Conservation (phyloP, 92 coral and sea anemone species). For the Muricea muricata region DNA sequence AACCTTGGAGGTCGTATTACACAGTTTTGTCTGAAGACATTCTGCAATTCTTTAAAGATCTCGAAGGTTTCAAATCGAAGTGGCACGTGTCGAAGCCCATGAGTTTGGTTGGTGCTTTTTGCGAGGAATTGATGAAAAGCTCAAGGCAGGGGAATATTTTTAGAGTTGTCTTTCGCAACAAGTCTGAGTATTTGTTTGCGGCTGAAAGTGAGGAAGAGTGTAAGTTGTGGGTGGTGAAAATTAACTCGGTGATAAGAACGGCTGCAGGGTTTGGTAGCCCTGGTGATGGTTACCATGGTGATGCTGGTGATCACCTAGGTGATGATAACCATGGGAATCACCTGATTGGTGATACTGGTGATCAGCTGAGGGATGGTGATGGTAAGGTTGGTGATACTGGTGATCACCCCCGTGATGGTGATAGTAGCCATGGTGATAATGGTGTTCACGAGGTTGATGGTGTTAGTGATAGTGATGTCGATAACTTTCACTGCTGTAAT, state of each 20-base stretch:
- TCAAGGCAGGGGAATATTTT: slow-evolving; percentile 69
- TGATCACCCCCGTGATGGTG: neutral
- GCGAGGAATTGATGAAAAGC: slow-evolving; percentile 66
- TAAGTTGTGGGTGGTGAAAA: slow-evolving; percentile 71
- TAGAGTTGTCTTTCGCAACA: slow-evolving; percentile 73
- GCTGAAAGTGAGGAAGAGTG: slow-evolving; percentile 70
- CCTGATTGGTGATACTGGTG: neutral
- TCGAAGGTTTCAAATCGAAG: slow-evolving; percentile 76
- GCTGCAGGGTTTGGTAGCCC: neutral
- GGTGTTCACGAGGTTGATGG: slow-evolving; percentile 15
- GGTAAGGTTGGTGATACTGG: neutral
- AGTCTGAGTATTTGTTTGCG: slow-evolving; percentile 79
- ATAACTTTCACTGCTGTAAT: too few species aligned
- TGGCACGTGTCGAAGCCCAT: slow-evolving; percentile 69
- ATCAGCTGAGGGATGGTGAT: neutral
- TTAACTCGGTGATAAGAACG: slow-evolving; percentile 38
- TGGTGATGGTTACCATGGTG: slow-evolving; percentile 1
- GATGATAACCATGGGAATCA: neutral
- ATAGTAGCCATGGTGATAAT: slow-evolving; percentile 6
- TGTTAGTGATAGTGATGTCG: too few species aligned
- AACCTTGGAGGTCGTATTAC: slow-evolving; percentile 87
- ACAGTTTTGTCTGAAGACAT: slow-evolving; percentile 69
- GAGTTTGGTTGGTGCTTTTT: slow-evolving; percentile 69
- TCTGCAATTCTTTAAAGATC: slow-evolving; percentile 47
- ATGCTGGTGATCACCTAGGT: slow-evolving; percentile 12